Evolutionary conservation across 2,888 invertebrate genomes (phyloP).

Genomic region (Galeruca laticollis): DNA sequence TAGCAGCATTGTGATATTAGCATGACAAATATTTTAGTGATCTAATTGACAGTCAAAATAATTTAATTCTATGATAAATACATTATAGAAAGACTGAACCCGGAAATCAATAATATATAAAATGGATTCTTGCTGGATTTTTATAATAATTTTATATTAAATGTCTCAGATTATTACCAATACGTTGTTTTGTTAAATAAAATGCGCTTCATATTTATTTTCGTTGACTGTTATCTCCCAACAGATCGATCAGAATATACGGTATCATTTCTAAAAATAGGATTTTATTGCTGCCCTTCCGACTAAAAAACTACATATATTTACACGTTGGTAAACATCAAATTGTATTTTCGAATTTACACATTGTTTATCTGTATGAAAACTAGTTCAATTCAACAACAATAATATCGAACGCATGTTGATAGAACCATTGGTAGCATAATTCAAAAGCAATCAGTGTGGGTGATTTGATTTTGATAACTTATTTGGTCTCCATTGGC

Average conservation of each 20-base stretch:
- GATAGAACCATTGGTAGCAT: not conserved
- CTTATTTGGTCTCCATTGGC: too few relatives aligned
- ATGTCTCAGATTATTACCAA: too few relatives aligned
- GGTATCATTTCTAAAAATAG: not conserved
- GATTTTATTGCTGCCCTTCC: not conserved
- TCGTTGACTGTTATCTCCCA: not conserved
- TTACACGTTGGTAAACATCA: not conserved
- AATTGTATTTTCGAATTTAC: conserved; percentile 5
- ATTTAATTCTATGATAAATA: too few relatives aligned
- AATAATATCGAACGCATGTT: not conserved
- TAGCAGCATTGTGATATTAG: too few relatives aligned
- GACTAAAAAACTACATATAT: not conserved
- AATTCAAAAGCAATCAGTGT: not conserved
- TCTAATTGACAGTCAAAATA: too few relatives aligned
- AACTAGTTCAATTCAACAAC: not conserved
- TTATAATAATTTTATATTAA: too few relatives aligned
- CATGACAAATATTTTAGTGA: too few relatives aligned
- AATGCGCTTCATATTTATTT: not conserved
- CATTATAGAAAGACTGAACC: too few relatives aligned
- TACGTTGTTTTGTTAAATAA: not conserved
- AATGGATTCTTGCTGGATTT: too few relatives aligned
- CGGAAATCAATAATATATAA: too few relatives aligned
- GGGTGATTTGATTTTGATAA: not conserved
- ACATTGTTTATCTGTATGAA: not conserved
- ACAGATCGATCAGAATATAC: not conserved